Percentiles rank a stretch among this genome's conserved stretches.
These are phyloP conservation scores for Chlorodrepanis virens DNA, from an alignment of 2,113 vertebrate genomes.

Conservation along the genomic window DNA sequence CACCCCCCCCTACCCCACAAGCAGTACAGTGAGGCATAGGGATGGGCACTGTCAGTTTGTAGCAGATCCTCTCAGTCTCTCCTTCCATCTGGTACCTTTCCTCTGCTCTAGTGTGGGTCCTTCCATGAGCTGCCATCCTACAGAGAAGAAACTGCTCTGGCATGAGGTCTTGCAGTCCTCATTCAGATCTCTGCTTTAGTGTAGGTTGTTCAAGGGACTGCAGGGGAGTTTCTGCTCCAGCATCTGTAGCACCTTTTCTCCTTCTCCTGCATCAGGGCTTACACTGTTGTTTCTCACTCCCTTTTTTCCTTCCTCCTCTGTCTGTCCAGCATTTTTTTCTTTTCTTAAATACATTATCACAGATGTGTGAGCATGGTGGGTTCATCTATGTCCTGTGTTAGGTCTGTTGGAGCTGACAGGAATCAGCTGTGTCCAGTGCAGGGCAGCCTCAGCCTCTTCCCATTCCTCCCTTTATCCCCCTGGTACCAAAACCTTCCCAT, in stretches of 20 bases:
- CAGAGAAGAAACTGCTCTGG: neutral
- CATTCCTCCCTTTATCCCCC: neutral
- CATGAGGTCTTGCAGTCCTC: neutral
- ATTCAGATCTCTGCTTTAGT: neutral
- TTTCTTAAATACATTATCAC: neutral
- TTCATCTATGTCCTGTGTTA: neutral
- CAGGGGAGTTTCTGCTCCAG: neutral
- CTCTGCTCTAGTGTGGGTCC: neutral
- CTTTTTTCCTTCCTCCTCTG: neutral
- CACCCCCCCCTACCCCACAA: no score
- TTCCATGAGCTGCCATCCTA: neutral
- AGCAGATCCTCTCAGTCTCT: neutral
- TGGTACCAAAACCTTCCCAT: neutral
- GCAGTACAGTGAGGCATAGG: neutral
- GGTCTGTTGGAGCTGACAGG: neutral
- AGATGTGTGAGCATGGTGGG: neutral
- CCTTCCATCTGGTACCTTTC: neutral
- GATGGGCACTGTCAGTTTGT: neutral
- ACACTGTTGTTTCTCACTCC: neutral
- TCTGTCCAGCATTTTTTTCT: neutral
- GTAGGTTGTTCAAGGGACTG: neutral
- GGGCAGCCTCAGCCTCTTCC: neutral
- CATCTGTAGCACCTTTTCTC: rapidly evolving
- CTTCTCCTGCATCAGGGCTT: neutral
- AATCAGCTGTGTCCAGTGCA: rapidly evolving